Percentiles rank a stretch among this genome's conserved stretches.
These are phyloP conservation scores for Sphenodon punctatus DNA, from an alignment of 2,797 vertebrate genomes.

Conservation along the genomic window DNA sequence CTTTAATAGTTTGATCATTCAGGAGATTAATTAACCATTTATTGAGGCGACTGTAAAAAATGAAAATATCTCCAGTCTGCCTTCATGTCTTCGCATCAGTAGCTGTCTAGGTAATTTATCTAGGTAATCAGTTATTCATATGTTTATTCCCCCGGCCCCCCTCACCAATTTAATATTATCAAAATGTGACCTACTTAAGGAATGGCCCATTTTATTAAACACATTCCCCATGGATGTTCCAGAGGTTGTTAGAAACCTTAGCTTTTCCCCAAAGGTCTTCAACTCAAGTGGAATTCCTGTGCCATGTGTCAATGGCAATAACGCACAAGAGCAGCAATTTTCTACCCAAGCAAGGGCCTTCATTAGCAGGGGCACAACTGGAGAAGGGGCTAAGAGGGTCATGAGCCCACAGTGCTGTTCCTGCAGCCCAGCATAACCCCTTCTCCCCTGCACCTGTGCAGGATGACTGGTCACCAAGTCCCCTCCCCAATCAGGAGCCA, in stretches of 20 bases:
- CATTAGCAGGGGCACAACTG: too few species aligned
- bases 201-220: conserved; percentile 1
- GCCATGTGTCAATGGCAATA: conserved; percentile 5
- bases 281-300: background rate
- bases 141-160: conserved; percentile 35
- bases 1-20: conserved; percentile 46
- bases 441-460: too few species aligned
- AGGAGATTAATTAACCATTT: conserved; percentile 57
- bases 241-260: background rate
- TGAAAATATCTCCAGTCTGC: conserved; percentile 6
- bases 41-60: conserved; percentile 45
- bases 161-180: conserved; percentile 31
- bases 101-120: conserved; percentile 24
- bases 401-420: too few species aligned
- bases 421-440: too few species aligned
- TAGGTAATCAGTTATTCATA: conserved; percentile 13
- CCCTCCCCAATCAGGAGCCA: too few species aligned
- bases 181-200: conserved; percentile 21
- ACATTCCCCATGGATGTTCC: background rate
- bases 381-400: too few species aligned
- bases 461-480: too few species aligned
- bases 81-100: background rate
- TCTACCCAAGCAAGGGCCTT: background rate
- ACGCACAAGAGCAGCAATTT: conserved; percentile 3
- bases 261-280: background rate